Percentiles rank a stretch among this genome's conserved stretches.
Evolutionary conservation across 2,113 vertebrate genomes (phyloP).

Genomic region (Campylomormyrus tamandua): DNA sequence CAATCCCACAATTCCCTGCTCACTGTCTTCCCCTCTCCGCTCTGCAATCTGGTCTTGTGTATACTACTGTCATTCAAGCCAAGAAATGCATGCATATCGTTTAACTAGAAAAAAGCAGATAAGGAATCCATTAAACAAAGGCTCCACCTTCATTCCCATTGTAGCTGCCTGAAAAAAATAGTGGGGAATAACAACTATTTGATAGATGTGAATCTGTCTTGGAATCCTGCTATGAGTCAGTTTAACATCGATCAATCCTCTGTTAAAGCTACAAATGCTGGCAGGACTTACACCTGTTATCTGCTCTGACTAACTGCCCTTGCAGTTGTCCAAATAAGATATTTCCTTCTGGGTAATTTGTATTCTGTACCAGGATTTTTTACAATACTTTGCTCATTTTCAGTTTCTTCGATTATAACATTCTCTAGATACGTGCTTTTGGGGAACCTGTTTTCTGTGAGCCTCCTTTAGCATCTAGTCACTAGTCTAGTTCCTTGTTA

Average conservation of each 20-base stretch:
- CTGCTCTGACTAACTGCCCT: neutral
- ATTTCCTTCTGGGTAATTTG: neutral
- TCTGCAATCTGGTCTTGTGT: neutral
- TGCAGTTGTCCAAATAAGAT: neutral
- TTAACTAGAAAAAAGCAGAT: neutral
- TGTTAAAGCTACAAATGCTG: neutral
- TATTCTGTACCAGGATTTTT: neutral
- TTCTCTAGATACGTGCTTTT: neutral
- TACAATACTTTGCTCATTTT: neutral
- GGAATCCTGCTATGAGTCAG: neutral
- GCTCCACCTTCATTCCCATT: neutral
- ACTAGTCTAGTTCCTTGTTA: neutral
- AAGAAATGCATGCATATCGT: neutral
- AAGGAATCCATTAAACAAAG: neutral
- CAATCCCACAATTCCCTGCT: neutral
- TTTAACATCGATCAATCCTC: neutral
- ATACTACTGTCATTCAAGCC: neutral
- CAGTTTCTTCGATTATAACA: neutral
- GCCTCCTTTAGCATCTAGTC: neutral
- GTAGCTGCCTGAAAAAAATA: neutral
- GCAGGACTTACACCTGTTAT: neutral
- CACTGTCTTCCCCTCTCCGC: neutral
- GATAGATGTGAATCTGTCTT: neutral
- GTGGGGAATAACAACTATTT: neutral
- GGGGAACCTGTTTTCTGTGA: neutral